Evolutionary conservation across 2,888 invertebrate species (phyloP), one percentile per base, ranked within the genome.

Genomic region (Leptinotarsa juncta): DNA sequence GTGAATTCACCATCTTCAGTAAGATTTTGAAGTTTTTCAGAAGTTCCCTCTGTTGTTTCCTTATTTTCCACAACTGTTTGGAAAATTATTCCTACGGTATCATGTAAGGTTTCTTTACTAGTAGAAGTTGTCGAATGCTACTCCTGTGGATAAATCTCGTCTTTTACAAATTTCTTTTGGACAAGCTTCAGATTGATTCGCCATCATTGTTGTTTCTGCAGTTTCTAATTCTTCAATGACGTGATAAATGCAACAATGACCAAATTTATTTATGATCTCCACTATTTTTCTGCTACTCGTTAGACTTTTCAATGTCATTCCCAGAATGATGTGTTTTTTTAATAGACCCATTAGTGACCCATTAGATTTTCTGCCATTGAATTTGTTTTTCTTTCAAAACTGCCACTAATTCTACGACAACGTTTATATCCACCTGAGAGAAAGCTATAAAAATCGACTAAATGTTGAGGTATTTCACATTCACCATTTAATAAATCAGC

Each of bases 151-250:
- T 16, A 23, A 74, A 66, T 77, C 77, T 77, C 77, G 71, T 68
- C 74, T 73, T 80, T 69, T 71, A 66, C 16, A 73, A 67, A 84
- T 82, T 15, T 82, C 83, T n/a, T 74, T 51, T 62, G 84, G 84
- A 80, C 83, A 81, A 50, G 84, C 65, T 20, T 76, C 68, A 57
- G 55, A 74, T 53, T 77, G 70, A 71, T 80, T 50, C 18, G 70
- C n/a, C 20, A 79, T 67, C 23, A 60, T 51, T 65, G 79, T 81
- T 3, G 82, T 81, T 73, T 79, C 74, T 74, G 82, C 81, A 5
- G 82, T 82, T 82, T 83, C 85, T 20, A 85, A 69, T 81, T 85
- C 85, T 82, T 85, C 83, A 57, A 80, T 79, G 57, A 82, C 71
- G 79, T 79, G 48, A 80, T 82, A 81, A 83, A 70, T 81, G 73